These are phyloP conservation scores for Drosophila infuscata DNA, from an alignment of 2,888 invertebrate species.

Conservation along the genomic window DNA sequence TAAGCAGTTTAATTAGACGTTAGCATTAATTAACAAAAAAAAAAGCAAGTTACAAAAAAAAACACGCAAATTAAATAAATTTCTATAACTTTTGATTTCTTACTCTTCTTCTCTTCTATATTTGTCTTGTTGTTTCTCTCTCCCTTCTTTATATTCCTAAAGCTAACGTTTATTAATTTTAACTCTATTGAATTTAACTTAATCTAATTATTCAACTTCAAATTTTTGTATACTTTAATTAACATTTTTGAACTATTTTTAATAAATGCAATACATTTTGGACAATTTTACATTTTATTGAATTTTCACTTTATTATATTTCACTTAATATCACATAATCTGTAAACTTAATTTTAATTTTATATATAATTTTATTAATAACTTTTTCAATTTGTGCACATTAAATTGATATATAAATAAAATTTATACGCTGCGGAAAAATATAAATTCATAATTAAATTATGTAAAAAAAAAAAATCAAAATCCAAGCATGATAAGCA, in stretches of 20 bases:
- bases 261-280: too few species aligned
- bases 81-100: not conserved
- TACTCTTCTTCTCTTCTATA: not conserved
- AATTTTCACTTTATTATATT: not conserved
- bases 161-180: not conserved
- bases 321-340: not conserved
- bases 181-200: not conserved
- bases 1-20: not conserved
- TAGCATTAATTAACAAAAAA: too few species aligned
- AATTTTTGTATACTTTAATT: not conserved
- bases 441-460: not conserved
- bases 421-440: not conserved
- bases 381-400: too few species aligned
- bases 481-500: conserved; percentile 31
- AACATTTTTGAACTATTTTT: not conserved
- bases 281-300: too few species aligned
- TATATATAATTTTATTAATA: not conserved
- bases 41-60: not conserved
- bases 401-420: not conserved
- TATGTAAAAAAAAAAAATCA: not conserved
- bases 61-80: not conserved
- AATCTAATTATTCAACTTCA: not conserved
- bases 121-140: not conserved
- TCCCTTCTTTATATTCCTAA: not conserved
- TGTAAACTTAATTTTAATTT: not conserved